Base-by-base conservation (phyloP, 2,797 vertebrate species). In the Huso huso region DNA sequence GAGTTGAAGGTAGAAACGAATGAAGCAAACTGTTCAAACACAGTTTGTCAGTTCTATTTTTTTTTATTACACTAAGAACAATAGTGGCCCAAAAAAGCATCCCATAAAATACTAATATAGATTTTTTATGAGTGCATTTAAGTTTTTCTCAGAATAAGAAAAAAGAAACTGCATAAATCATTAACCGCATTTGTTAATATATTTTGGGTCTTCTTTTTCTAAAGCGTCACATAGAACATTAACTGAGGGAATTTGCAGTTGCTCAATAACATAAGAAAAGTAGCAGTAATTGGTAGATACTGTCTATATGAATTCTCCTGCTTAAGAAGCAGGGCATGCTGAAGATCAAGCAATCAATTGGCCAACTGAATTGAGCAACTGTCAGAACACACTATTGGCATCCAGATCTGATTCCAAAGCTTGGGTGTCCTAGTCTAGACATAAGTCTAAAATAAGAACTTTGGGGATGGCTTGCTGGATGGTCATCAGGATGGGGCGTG, bases 41-140 rank as follows among this genome's bases (percentile, higher is more conserved):
- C 75, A 82, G 76, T 84, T 84, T 84, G 81, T 82, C 74, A 66
- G 79, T 68, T 69, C 77, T 73, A 73, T 77, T 15, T 81, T 37
- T 37, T 83, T 84, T 84, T 81, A 84, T 81, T 72, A 80, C 50
- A 62, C 82, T 83, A 79, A 64, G 66, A 84, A 85, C 84, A 84
- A 83, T 88, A 85, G 84, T 82, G 74, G 76, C 82, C 81, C 37
- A 82, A 78, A 83, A 78, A 78, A 81, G 77, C 78, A 77, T 81
- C 72, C 76, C 70, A 81, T 88, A 88, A 90, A 86, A 75, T 76
- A 69, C 79, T 76, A 77, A 87, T 86, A 83, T 87, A 88, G 86
- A 82, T 74, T 63, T 81, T 90, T 89, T 82, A 87, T 78, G 75
- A 72, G 69, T 51, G 68, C 75, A 84, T 77, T 80, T 77, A 75